Evolutionary conservation across 2,888 invertebrate species (phyloP).

Genomic region (Tinea trinotella): DNA sequence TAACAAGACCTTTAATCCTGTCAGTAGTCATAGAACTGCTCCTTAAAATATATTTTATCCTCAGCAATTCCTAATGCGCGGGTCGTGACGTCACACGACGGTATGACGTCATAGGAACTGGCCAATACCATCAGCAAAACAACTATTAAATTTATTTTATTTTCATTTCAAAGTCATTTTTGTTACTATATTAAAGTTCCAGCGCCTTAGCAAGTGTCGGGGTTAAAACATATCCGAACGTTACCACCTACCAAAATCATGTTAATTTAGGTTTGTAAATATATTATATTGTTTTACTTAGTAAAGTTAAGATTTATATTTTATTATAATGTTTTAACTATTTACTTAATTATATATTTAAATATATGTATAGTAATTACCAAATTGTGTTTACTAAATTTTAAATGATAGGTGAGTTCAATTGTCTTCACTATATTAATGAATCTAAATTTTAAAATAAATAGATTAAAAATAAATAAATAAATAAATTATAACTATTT

Average conservation of each 20-base stretch:
- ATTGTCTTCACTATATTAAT: slow-evolving; percentile 61
- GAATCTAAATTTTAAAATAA: slow-evolving; percentile 37
- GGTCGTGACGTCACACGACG: too few species aligned
- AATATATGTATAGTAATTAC: slow-evolving; percentile 5
- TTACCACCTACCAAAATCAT: slow-evolving; percentile 5
- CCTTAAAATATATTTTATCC: too few species aligned
- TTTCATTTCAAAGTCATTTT: too few species aligned
- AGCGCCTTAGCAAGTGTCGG: too few species aligned
- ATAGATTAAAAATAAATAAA: slow-evolving; percentile 30
- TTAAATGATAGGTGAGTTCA: slow-evolving; percentile 4
- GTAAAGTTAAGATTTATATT: not conserved
- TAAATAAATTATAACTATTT: too few species aligned
- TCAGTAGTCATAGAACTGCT: too few species aligned
- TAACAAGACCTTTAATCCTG: too few species aligned
- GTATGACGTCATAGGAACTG: too few species aligned
- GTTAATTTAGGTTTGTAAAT: slow-evolving; percentile 1
- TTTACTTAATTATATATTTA: slow-evolving; percentile 6
- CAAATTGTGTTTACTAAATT: slow-evolving; percentile 14
- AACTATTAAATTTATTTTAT: too few species aligned
- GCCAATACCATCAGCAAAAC: too few species aligned
- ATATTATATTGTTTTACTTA: not conserved
- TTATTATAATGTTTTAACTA: not conserved
- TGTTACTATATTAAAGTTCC: too few species aligned
- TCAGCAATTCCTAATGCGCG: too few species aligned
- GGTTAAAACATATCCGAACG: not conserved